Conservation (phyloP, 2,888 invertebrate species). For the Oasisia sp. region DNA sequence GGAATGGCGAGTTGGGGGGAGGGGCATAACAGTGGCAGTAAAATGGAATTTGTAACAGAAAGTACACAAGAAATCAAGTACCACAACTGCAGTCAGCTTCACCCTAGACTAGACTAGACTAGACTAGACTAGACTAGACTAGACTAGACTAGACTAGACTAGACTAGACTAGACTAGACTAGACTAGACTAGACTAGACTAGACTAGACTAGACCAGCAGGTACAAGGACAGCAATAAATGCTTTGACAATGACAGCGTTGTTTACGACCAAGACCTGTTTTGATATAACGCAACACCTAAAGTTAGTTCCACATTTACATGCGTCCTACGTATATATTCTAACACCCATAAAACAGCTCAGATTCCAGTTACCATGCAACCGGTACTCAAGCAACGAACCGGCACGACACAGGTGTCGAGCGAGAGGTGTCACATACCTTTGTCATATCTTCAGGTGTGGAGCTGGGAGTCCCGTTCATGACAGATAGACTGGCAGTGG, state of each 20-base stretch:
- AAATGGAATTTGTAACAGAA: no score
- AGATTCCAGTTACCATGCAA: background rate
- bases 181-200: no score
- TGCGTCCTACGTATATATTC: background rate
- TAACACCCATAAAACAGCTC: background rate
- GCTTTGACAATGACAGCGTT: background rate
- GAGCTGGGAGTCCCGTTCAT: background rate
- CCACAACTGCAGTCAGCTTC: no score
- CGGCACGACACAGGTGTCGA: background rate
- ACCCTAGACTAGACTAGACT: no score
- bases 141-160: no score
- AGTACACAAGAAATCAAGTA: no score
- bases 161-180: no score
- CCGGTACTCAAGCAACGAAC: background rate
- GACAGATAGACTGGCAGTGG: background rate
- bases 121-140: no score
- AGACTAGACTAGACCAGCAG: no score
- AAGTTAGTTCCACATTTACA: background rate
- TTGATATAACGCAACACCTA: background rate
- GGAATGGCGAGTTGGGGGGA: no score
- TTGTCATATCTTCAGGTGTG: conserved; percentile 17
- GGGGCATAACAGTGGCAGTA: no score
- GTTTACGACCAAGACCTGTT: background rate
- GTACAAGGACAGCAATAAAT: background rate
- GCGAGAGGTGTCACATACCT: background rate